Conservation (phyloP, 2,888 invertebrate genomes). For the Aleiodes alternator region DNA sequence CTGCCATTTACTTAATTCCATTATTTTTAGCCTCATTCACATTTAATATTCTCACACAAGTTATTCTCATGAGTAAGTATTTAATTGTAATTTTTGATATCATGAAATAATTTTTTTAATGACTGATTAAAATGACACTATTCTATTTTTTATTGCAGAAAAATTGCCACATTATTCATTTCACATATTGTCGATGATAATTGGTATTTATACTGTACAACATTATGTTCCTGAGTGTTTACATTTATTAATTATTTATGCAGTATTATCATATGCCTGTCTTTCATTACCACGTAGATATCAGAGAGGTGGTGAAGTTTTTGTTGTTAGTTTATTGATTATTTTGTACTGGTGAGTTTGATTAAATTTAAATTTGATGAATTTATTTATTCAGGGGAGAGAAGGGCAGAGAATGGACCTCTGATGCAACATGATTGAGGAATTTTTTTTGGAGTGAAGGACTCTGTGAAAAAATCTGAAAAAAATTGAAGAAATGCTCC, state of each 20-base stretch:
- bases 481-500: no score
- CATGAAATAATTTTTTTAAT: conserved; percentile 18
- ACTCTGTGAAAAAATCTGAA: no score
- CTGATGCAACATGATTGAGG: no score
- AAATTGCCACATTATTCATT: conserved; percentile 58
- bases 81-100: background rate
- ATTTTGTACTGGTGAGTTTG: conserved; percentile 68
- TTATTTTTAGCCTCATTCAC: conserved; percentile 63
- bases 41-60: conserved; percentile 65
- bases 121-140: background rate
- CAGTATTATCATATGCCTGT: conserved; percentile 62
- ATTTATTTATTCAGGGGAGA: background rate
- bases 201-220: conserved; percentile 66
- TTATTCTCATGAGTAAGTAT: conserved; percentile 58
- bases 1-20: conserved; percentile 66
- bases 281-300: conserved; percentile 61
- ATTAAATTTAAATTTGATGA: background rate
- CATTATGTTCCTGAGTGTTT: conserved; percentile 69
- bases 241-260: conserved; percentile 62
- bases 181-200: conserved; percentile 62
- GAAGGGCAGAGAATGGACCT: no score
- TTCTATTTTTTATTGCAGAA: conserved; percentile 53
- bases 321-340: conserved; percentile 67
- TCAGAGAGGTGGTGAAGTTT: conserved; percentile 60
- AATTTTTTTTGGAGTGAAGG: no score